phyloP scores from a whole-genome alignment of 2,797 vertebrate species.

The Galagoides demidoff region DNA sequence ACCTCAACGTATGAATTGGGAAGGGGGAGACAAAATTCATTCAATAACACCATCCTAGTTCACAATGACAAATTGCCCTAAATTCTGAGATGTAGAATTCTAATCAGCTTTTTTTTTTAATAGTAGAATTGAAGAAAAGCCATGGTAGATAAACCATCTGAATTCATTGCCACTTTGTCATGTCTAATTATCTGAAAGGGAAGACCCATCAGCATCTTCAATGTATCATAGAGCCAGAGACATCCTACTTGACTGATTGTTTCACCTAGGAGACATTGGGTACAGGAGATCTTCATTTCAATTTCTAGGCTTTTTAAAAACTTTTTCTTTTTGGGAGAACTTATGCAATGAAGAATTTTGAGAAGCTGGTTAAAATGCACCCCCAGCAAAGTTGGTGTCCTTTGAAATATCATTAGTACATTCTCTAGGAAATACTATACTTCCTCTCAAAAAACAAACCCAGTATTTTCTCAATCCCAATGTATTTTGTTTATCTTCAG shows the following conservation, averaged over 20 bases:
- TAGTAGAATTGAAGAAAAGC: background rate
- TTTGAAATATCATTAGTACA: conserved; percentile 53
- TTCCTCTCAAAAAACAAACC: conserved; percentile 39
- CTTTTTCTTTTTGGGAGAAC: background rate
- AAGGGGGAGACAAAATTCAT: background rate
- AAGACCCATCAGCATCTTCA: background rate
- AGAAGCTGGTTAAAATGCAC: conserved; percentile 25
- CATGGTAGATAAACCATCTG: background rate
- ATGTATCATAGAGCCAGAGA: background rate
- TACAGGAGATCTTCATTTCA: background rate
- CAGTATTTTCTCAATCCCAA: conserved; percentile 31
- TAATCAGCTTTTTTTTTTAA: background rate
- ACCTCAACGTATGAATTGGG: background rate
- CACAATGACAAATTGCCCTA: background rate
- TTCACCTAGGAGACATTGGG: background rate
- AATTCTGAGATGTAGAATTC: background rate
- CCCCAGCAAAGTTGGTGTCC: background rate
- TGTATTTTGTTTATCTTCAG: conserved; percentile 31
- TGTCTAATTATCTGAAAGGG: background rate
- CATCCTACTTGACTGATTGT: background rate
- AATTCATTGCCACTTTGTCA: background rate
- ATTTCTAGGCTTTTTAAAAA: background rate
- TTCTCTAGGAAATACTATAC: conserved; percentile 46
- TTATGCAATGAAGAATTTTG: conserved; percentile 42
- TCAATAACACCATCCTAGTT: background rate